These are phyloP conservation scores for Delichon dasypus DNA, from an alignment of 2,797 vertebrate species.

Conservation along the genomic window DNA sequence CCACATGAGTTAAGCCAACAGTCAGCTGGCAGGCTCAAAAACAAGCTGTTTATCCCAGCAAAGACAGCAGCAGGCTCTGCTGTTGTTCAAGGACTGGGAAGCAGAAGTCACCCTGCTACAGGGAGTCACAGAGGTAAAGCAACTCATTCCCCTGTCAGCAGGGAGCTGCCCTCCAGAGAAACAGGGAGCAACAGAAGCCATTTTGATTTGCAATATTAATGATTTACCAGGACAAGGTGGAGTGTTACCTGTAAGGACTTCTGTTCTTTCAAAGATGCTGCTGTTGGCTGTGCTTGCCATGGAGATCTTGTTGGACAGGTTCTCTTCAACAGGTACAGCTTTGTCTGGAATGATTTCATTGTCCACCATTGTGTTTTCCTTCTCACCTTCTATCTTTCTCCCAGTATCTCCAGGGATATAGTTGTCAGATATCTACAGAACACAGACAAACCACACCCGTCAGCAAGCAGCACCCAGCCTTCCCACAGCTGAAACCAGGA, in stretches of 20 bases:
- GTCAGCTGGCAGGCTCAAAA: neutral
- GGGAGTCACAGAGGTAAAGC: neutral
- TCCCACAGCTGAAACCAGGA: neutral
- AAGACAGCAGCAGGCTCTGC: neutral
- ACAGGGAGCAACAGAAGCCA: neutral
- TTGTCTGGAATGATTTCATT: constrained; percentile 78
- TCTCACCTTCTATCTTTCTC: constrained; percentile 44
- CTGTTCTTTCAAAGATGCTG: constrained; percentile 87
- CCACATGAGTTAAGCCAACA: neutral
- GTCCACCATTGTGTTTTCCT: constrained; percentile 60
- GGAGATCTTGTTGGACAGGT: constrained; percentile 82
- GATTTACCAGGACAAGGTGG: neutral
- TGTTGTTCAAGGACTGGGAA: neutral
- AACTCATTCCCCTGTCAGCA: neutral
- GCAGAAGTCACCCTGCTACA: neutral
- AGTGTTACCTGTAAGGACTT: constrained; percentile 89
- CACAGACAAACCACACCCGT: constrained; percentile 23
- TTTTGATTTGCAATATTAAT: neutral
- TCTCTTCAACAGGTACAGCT: constrained; percentile 14
- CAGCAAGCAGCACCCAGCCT: constrained; percentile 41
- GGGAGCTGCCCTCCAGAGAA: neutral
- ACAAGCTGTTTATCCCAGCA: neutral
- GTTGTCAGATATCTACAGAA: constrained; percentile 77
- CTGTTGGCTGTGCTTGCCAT: constrained; percentile 86
- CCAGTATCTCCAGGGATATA: constrained; percentile 78